Evolutionary conservation across 2,113 vertebrate species (phyloP).

Genomic region (Oncorhynchus tshawytscha): DNA sequence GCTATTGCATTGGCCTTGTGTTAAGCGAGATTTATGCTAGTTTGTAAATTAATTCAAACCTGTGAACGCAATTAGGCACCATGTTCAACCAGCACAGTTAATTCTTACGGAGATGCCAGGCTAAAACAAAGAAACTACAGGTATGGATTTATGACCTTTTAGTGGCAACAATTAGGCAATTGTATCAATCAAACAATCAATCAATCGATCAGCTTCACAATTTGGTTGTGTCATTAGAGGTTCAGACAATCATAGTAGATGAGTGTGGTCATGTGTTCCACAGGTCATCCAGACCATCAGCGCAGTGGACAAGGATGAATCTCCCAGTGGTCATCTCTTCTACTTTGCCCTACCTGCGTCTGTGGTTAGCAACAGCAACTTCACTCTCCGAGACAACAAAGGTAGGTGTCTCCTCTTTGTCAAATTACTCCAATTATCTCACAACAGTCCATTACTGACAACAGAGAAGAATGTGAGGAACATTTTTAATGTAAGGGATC

Average conservation of each 20-base stretch:
- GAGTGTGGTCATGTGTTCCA: constrained; percentile 4
- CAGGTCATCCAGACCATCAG: constrained; percentile 97
- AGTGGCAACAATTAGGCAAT: not conserved
- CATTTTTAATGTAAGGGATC: no score
- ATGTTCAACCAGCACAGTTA: not conserved
- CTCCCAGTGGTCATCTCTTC: constrained; percentile 88
- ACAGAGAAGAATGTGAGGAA: no score
- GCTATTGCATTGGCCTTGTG: constrained; percentile 5
- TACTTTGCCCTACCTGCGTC: constrained; percentile 84
- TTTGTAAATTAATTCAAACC: constrained; percentile 8
- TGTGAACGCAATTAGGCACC: not conserved
- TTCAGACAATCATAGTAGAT: constrained; percentile 3
- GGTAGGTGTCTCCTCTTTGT: constrained; percentile 65
- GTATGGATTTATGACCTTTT: constrained; percentile 2
- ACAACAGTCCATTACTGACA: constrained; percentile 13
- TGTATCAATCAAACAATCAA: not conserved
- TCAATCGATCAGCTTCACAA: constrained; percentile 1
- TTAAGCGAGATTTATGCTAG: constrained; percentile 37
- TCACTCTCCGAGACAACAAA: constrained; percentile 93
- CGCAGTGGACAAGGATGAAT: constrained; percentile 91
- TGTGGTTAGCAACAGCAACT: constrained; percentile 86
- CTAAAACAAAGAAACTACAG: not conserved
- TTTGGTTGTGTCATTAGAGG: not conserved
- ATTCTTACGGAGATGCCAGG: not conserved
- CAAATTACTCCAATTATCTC: not conserved